Base-by-base conservation (phyloP, 2,113 vertebrate species). In the Oenanthe melanoleuca region DNA sequence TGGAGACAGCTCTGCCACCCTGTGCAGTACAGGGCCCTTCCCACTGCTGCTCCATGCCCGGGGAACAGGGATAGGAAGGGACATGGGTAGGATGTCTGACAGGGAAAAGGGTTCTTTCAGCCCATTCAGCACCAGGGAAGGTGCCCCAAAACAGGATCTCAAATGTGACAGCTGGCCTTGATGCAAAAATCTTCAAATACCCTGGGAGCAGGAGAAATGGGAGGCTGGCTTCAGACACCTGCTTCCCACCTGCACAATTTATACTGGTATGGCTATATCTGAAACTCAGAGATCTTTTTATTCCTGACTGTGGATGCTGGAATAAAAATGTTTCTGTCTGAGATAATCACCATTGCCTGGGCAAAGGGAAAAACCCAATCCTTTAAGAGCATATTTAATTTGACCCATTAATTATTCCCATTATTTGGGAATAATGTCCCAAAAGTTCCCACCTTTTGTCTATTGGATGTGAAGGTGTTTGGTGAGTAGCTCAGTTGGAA, bases 1-100 rank as follows among this genome's bases (percentile, higher is more conserved):
- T 5, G 12, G 63, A 38, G 17, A n/a, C 15, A 15, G 26, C 3
- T 5, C 4, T 0, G 0, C 22, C 33, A 44, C 16, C 4, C 31
- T 1, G 2, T 1, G 5, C 1, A 0, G 13, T 2, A 11, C 17
- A n/a, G 7, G 3, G 8, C 26, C 31, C 25, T 59, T 61, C 55
- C 31, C 28, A 10, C 4, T 21, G 10, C 14, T 66, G 11, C 21
- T 66, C 53, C 40, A 14, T 11, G 2, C 34, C 47, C 18, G 40
- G 49, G 40, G 8, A 53, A n/a, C 8, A 47, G 5, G 5, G 20
- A 10, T 17, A 2, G 63, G 19, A 53, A 16, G 4, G 15, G 13
- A 60, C 17, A 11, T 6, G 15, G 16, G 3, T 6, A 17, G 40
- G 26, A 37, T 23, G 3, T 3, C 9, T 3, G 6, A 21, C 21